Evolutionary conservation across 2,888 invertebrate genomes (phyloP).

Genomic region (Pharmacophagus antenor): DNA sequence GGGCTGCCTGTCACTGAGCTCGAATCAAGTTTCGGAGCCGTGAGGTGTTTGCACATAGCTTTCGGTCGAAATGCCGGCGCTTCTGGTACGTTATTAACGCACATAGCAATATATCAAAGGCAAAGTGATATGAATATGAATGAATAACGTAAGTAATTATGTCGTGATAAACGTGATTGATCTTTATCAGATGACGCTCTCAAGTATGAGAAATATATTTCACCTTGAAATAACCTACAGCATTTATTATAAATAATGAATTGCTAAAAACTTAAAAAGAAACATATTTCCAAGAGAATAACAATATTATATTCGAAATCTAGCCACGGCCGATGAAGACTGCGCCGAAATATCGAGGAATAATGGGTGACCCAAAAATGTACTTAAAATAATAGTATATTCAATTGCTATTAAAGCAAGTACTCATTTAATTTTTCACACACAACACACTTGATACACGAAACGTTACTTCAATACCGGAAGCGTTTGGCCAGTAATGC

Average conservation of each 20-base stretch:
- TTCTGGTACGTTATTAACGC: neutral
- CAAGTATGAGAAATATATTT: neutral
- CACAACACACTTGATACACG: too few relatives aligned
- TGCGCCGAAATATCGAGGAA: too few relatives aligned
- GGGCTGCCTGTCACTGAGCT: conserved; percentile 11
- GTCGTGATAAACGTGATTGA: neutral
- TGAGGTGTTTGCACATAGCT: conserved; percentile 9
- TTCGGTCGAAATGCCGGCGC: conserved; percentile 2
- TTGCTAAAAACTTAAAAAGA: neutral
- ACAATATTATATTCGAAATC: too few relatives aligned
- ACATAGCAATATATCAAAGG: neutral
- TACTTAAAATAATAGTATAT: too few relatives aligned
- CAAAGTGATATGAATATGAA: neutral
- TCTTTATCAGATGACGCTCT: too few relatives aligned
- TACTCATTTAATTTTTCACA: too few relatives aligned
- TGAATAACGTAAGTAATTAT: neutral
- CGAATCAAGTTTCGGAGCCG: conserved; percentile 26
- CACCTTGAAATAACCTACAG: neutral
- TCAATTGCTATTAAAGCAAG: too few relatives aligned
- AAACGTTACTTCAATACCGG: too few relatives aligned
- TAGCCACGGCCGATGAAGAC: too few relatives aligned
- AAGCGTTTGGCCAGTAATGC: too few relatives aligned
- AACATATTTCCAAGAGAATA: neutral
- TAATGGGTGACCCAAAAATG: too few relatives aligned
- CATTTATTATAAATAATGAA: too few relatives aligned